These are phyloP conservation scores for Nephila pilipes DNA, from an alignment of 1,140 invertebrate genomes.

Conservation along the genomic window DNA sequence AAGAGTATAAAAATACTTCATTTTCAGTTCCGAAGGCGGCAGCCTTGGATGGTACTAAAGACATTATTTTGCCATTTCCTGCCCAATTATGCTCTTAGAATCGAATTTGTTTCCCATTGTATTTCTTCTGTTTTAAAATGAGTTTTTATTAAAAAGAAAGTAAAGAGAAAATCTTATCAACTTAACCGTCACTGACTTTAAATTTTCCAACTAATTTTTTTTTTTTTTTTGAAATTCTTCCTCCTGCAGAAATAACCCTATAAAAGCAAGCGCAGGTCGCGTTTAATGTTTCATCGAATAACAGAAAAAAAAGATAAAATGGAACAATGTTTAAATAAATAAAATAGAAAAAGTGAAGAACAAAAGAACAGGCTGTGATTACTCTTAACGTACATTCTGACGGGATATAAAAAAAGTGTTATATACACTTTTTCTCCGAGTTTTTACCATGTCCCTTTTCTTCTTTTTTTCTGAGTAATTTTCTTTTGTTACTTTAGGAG, in stretches of 20 bases:
- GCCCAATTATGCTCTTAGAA: slow-evolving; percentile 47
- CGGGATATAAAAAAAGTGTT: not conserved
- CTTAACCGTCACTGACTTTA: not conserved
- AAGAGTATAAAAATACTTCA: slow-evolving; percentile 9
- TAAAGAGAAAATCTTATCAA: slow-evolving; percentile 14
- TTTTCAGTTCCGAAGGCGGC: not conserved
- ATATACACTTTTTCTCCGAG: slow-evolving; percentile 9
- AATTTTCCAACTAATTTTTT: not conserved
- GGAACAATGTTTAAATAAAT: slow-evolving; percentile 56
- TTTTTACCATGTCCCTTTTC: not conserved
- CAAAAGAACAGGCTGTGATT: slow-evolving; percentile 47
- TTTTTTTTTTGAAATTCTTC: not conserved
- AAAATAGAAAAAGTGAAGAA: slow-evolving; percentile 32
- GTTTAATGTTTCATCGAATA: slow-evolving; percentile 33
- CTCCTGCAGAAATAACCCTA: not conserved
- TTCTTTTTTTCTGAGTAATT: slow-evolving; percentile 28
- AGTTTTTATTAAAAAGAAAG: slow-evolving; percentile 18
- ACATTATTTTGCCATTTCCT: slow-evolving; percentile 55
- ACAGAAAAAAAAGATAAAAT: slow-evolving; percentile 34
- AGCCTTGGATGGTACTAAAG: slow-evolving; percentile 10
- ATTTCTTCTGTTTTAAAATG: not conserved
- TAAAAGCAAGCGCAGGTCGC: slow-evolving; percentile 27
- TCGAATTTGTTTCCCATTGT: slow-evolving; percentile 40
- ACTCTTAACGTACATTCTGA: slow-evolving; percentile 24
- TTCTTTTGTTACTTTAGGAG: slow-evolving; percentile 44